Percentiles rank a stretch among this genome's conserved stretches.
Evolutionary conservation across 2,113 vertebrate species (phyloP).

Genomic region (Oncorhynchus clarkii): DNA sequence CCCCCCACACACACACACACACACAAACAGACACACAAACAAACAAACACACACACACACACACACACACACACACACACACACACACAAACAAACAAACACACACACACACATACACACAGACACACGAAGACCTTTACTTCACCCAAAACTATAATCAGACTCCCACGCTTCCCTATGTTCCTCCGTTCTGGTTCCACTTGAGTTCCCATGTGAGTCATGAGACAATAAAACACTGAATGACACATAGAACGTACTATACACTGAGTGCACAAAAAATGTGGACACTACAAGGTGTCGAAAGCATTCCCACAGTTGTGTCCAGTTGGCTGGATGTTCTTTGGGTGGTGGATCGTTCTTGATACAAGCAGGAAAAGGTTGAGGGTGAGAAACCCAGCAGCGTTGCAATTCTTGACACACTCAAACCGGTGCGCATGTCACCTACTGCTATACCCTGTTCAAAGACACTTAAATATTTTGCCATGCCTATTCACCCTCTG

Average conservation of each 20-base stretch:
- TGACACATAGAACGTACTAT: conserved; percentile 33
- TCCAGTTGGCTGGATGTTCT: too few species aligned
- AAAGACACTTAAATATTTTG: too few species aligned
- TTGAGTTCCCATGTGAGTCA: too few species aligned
- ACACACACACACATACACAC: conserved; percentile 6
- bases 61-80: conserved; percentile 2
- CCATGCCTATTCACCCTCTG: too few species aligned
- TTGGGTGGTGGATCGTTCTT: too few species aligned
- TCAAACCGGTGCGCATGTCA: too few species aligned
- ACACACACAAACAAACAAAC: conserved; percentile 2
- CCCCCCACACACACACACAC: background rate
- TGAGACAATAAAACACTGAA: background rate
- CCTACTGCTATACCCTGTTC: too few species aligned
- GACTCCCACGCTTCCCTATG: conserved; percentile 44
- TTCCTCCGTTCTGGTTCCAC: conserved; percentile 23
- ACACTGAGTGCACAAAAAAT: background rate
- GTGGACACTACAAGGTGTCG: background rate
- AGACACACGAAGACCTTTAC: conserved; percentile 11
- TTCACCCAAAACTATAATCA: conserved; percentile 33
- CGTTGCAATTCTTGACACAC: too few species aligned
- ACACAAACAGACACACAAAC: conserved; percentile 4
- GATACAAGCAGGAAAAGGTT: too few species aligned
- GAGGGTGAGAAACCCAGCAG: too few species aligned
- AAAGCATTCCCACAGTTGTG: too few species aligned
- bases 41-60: background rate